A percentile compares a stretch with the other conserved stretches of the same genome.
phyloP scores from a whole-genome alignment of 2,113 vertebrate species.

The Nycticryphes semicollaris region DNA sequence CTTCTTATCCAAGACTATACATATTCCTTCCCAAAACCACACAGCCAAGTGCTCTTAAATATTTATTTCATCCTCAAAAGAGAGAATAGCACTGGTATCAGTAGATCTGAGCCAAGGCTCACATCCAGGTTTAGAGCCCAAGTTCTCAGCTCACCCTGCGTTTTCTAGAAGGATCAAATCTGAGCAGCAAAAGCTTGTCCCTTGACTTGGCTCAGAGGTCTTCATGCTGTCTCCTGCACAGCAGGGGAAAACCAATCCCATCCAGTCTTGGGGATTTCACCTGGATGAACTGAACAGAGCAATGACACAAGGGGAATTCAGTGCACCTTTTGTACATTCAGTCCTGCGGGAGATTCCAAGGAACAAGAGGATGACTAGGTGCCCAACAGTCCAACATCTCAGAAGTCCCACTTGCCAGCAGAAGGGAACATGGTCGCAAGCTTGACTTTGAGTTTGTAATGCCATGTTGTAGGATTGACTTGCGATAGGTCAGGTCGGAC shows the following conservation, averaged over 20 bases:
- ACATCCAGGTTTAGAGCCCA: background rate
- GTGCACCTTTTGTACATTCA: background rate
- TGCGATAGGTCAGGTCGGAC: background rate
- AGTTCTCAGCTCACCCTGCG: background rate
- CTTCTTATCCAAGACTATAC: slow-evolving; percentile 12
- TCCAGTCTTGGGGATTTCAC: background rate
- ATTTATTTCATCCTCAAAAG: background rate
- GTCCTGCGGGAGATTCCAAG: background rate
- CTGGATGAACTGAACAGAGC: background rate
- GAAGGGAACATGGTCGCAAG: rapidly evolving
- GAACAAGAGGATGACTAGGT: too few species aligned
- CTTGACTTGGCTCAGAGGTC: background rate
- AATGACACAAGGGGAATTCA: background rate
- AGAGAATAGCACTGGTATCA: background rate
- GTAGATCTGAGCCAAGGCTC: background rate
- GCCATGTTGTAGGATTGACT: rapidly evolving
- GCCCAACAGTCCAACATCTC: background rate
- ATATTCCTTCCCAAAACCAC: slow-evolving; percentile 28
- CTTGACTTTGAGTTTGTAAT: background rate
- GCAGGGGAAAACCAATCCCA: background rate
- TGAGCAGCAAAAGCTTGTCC: background rate
- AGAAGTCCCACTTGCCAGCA: background rate
- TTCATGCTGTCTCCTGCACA: background rate
- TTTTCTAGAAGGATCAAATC: background rate
- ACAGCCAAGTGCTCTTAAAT: background rate